Base-by-base conservation (phyloP, 2,113 vertebrate species). In the Tachycineta bicolor region DNA sequence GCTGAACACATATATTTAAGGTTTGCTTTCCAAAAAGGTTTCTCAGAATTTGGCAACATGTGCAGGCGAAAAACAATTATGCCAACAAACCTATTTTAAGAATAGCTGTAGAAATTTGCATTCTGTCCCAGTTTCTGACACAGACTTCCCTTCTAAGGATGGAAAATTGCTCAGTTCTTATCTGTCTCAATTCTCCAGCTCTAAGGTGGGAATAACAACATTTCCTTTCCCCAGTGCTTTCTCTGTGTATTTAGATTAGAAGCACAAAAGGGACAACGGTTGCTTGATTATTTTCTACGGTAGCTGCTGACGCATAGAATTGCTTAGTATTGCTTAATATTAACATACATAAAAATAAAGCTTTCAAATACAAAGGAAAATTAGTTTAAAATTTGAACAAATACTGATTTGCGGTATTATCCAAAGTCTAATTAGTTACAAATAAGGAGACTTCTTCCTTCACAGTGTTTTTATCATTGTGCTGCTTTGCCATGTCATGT, bases 131-230 rank as follows among this genome's bases (percentile, higher is more conserved):
- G 79, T 81, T 94, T 95, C 96, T 96, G 71, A 53, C 47, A 86
- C 63, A 87, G 59, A 16, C 82, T 96, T 96, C 87, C 78, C 21
- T 93, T 95, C 78, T 83, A 59, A 89, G 74, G 78, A 47, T 74
- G 89, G 93, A 88, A 97, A 91, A 93, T 83, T 93, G 76, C 80
- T 95, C 60, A 87, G 76, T 71, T 94, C 93, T 95, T 95, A 94
- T 95, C 90, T 94, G 75, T 83, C 73, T 92, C 69, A 83, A 49
- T 95, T 94, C 90, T 96, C 67, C 25, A 28, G 16, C 68, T 92
- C 79, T 46, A 33, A 92, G 73, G 47, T 56, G 8, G 82, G 71
- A 94, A 93, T 95, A 95, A 80, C 77, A 87, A 83, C 26, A 37
- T 81, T 90, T 92, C 77, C 92, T 94, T 83, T 90, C 73, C 76